Percentiles rank a stretch among this genome's conserved stretches.
These are phyloP conservation scores for Drosophila melanosoma DNA, from an alignment of 2,888 invertebrate species.

Conservation along the genomic window DNA sequence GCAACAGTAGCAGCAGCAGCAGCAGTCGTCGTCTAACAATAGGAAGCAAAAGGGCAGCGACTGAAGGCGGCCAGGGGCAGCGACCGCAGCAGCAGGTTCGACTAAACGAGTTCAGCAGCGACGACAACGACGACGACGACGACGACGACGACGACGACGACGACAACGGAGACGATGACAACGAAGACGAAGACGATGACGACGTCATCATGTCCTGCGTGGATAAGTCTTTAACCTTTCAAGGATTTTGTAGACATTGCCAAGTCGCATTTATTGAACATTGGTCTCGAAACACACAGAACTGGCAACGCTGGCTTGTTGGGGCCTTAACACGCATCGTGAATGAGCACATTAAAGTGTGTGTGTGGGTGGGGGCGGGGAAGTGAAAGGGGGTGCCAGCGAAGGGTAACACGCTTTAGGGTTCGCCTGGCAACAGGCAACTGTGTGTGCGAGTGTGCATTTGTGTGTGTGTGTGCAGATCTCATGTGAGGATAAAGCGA, in stretches of 20 bases:
- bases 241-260: constrained; percentile 78
- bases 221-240: constrained; percentile 83
- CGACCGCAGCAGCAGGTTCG: constrained; percentile 77
- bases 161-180: not conserved
- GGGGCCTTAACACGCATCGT: constrained; percentile 7
- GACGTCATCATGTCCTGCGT: constrained; percentile 67
- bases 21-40: constrained; percentile 21
- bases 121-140: constrained; percentile 21
- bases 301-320: constrained; percentile 33
- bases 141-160: constrained; percentile 17
- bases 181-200: constrained; percentile 6
- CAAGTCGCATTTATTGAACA: constrained; percentile 70
- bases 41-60: constrained; percentile 31
- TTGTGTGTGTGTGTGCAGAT: constrained; percentile 51
- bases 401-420: constrained; percentile 20
- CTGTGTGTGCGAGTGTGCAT: constrained; percentile 32
- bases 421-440: constrained; percentile 23
- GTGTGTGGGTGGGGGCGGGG: not conserved
- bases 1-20: no score
- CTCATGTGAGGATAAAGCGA: constrained; percentile 53
- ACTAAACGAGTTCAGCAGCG: constrained; percentile 69
- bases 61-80: constrained; percentile 73
- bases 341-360: not conserved
- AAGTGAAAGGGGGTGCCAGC: not conserved
- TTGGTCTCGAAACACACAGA: constrained; percentile 49